A percentile compares a stretch with the other conserved stretches of the same genome.
Conservation (phyloP, 2,797 vertebrate genomes). For the Peromyscus aztecus region DNA sequence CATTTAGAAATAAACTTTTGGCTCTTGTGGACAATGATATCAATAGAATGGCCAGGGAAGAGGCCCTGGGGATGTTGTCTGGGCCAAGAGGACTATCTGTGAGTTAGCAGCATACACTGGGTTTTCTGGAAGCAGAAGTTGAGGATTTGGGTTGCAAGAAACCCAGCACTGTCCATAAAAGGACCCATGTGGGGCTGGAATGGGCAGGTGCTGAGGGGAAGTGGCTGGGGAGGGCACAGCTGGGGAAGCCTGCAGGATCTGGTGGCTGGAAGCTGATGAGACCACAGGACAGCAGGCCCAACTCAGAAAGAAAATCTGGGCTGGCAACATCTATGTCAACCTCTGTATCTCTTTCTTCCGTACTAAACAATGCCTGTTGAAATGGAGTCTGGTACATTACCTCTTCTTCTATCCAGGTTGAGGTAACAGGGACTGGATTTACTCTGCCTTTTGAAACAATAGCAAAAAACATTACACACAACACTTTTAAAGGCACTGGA, state of each 20-base stretch:
- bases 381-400: background rate
- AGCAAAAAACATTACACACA: background rate
- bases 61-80: background rate
- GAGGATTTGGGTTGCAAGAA: background rate
- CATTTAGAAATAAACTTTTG: background rate
- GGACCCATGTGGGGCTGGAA: background rate
- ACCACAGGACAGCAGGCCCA: background rate
- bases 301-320: background rate
- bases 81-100: background rate
- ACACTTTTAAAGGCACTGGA: background rate
- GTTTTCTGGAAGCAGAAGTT: constrained; percentile 17
- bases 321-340: background rate
- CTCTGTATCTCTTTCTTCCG: background rate
- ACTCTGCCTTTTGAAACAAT: background rate
- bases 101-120: too few relatives aligned
- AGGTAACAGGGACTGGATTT: background rate
- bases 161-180: background rate
- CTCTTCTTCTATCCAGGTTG: background rate
- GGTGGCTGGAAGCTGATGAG: background rate
- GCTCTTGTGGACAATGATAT: background rate
- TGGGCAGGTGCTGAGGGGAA: background rate
- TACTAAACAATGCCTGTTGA: background rate
- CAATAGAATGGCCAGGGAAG: background rate
- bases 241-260: background rate
- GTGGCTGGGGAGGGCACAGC: background rate